Base-by-base conservation (phyloP, 2,797 vertebrate genomes). In the Sebastes reedi region DNA sequence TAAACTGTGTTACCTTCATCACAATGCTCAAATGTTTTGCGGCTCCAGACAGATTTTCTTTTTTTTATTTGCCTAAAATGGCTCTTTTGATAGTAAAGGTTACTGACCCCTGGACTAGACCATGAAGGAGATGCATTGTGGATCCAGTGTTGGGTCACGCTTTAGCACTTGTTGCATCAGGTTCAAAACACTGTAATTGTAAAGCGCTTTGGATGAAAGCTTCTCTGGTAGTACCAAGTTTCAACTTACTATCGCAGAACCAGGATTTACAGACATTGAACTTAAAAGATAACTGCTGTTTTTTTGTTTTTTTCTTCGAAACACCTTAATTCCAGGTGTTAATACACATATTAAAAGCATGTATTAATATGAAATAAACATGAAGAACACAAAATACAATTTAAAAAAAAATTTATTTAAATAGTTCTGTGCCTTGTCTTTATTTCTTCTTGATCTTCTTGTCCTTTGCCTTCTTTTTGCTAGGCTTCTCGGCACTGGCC, bases 391-490 rank as follows among this genome's bases (percentile, higher is more conserved):
- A 85, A 54, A 67, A 60, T 39, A 88, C 61, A 84, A 79, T 92
- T 82, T 8, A 30, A 75, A 83, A 30, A 75, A 83, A 64, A 66
- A 18, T 94, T 94, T 95, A 95, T 95, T 96, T 95, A 95, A 96
- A 96, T 95, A 96, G 76, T 88, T 90, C 58, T 84, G 80, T 84
- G 59, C 68, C 77, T 68, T 20, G 62, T 85, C 62, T 87, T 97
- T 95, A 99, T 97, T 99, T 99, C 94, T 97, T 99, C 95, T 99
- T 99, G 94, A 94, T 98, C 94, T 97, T 97, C 95, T 97, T 99
- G 73, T 99, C 98, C 91, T 99, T 99, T 71, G 95, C 93, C 91
- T 97, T 98, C 95, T 97, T 99, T 95, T 98, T 99, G 95, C 94
- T 95, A 3, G 96, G 81, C 81, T 93, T 95, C 87, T 97, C 95